Evolutionary conservation across 2,888 invertebrate species (phyloP).

Genomic region (Stenoptilia bipunctidactyla): DNA sequence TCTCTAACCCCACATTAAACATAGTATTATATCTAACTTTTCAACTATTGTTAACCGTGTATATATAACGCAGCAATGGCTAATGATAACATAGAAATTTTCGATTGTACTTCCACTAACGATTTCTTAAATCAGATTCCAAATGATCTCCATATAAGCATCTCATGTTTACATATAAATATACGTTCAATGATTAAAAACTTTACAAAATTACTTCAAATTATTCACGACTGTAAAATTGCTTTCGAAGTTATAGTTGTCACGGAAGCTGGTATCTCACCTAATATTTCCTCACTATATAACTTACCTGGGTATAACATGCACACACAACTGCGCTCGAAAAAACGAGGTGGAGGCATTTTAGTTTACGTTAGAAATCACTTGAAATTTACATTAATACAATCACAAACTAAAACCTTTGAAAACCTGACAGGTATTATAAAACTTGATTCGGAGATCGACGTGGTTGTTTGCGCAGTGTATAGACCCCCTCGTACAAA

Average conservation of each 20-base stretch:
- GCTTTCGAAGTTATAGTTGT: constrained; percentile 13
- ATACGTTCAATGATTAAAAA: constrained; percentile 15
- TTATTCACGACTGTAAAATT: constrained; percentile 6
- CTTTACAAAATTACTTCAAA: constrained; percentile 9
- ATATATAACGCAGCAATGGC: neutral
- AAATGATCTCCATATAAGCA: neutral
- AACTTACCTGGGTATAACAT: no score
- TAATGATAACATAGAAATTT: neutral
- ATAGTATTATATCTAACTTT: no score
- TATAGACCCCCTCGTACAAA: no score
- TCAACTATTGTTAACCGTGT: neutral
- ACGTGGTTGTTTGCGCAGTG: no score
- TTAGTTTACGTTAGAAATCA: no score
- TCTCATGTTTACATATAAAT: constrained; percentile 10
- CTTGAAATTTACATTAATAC: no score
- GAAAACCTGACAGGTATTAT: no score
- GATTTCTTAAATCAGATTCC: neutral
- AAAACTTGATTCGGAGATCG: no score
- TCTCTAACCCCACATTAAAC: neutral
- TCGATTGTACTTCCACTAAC: neutral
- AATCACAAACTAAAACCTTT: no score
- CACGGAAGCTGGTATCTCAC: constrained; percentile 14
- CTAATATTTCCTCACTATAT: constrained; percentile 3
- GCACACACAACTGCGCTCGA: no score
- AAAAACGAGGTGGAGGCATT: no score